phyloP scores from a whole-genome alignment of 1,140 invertebrate genomes.

The Holotrichia oblita region DNA sequence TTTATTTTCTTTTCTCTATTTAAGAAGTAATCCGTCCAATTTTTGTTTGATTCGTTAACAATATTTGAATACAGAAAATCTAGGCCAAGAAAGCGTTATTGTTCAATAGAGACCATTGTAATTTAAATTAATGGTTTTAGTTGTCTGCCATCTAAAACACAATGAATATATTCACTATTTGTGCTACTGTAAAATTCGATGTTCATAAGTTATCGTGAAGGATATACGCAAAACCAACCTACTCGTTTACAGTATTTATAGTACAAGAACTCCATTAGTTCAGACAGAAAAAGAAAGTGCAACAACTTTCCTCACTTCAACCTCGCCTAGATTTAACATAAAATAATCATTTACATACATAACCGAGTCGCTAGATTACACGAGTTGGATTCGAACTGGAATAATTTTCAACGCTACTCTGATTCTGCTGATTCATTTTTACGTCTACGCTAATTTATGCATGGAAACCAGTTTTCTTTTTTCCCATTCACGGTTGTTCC shows the following conservation, averaged over 20 bases:
- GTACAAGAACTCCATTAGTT: neutral
- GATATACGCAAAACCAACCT: neutral
- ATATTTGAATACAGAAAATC: too few species aligned
- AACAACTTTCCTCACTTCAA: slow-evolving; percentile 12
- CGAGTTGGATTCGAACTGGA: neutral
- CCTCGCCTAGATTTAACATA: neutral
- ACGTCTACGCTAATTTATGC: slow-evolving; percentile 16
- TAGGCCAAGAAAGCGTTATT: too few species aligned
- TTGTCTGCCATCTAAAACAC: too few species aligned
- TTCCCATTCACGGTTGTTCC: slow-evolving; percentile 5
- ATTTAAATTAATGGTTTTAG: too few species aligned
- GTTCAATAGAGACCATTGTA: too few species aligned
- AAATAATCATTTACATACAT: slow-evolving; percentile 14
- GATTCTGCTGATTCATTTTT: slow-evolving; percentile 16
- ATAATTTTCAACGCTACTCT: slow-evolving; percentile 17
- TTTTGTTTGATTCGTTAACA: too few species aligned
- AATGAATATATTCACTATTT: too few species aligned
- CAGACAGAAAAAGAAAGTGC: slow-evolving; percentile 11
- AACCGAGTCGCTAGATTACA: neutral
- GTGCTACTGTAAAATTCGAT: too few species aligned
- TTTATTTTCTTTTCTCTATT: too few species aligned
- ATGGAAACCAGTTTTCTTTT: slow-evolving; percentile 10
- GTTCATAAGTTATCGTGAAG: too few species aligned
- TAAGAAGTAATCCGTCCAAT: too few species aligned
- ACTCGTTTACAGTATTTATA: neutral